phyloP scores from a whole-genome alignment of 2,888 invertebrate species.

The Agrilus cyanescens region DNA sequence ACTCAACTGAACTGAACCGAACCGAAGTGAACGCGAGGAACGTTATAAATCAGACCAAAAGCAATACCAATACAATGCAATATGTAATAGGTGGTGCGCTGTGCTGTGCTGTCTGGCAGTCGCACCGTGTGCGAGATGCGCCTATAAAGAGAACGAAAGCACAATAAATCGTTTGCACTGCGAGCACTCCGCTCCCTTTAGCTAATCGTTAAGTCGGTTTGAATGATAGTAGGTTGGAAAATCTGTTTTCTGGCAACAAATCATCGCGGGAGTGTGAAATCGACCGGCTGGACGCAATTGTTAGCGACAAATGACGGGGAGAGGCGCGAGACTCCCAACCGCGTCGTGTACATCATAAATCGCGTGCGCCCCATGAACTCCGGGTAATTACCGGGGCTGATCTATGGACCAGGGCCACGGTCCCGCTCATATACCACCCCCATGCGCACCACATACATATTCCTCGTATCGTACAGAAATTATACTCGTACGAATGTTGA shows the following conservation, averaged over 20 bases:
- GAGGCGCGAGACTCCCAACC: constrained; percentile 26
- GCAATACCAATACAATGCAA: too few species aligned
- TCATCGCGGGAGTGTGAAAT: constrained; percentile 27
- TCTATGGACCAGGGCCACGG: constrained; percentile 25
- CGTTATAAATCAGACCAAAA: too few species aligned
- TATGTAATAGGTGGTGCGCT: too few species aligned
- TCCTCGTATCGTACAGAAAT: too few species aligned
- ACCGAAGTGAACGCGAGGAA: too few species aligned
- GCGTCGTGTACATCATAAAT: constrained; percentile 25
- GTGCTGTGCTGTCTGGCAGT: too few species aligned
- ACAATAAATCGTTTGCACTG: constrained; percentile 21
- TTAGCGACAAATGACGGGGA: constrained; percentile 28
- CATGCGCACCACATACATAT: constrained; percentile 7
- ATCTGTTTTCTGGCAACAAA: constrained; percentile 28
- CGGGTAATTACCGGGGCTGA: constrained; percentile 29
- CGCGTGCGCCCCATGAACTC: constrained; percentile 25
- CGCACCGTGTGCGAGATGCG: too few species aligned
- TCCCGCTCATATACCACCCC: constrained; percentile 21
- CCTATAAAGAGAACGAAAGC: too few species aligned
- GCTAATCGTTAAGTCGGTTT: constrained; percentile 27
- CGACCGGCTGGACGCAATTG: constrained; percentile 27
- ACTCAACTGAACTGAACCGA: too few species aligned
- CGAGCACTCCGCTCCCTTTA: constrained; percentile 26
- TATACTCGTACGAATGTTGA: too few species aligned
- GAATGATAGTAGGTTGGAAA: constrained; percentile 25